Percentiles rank a stretch among this genome's conserved stretches.
phyloP scores from a whole-genome alignment of 2,888 invertebrate genomes.

The Esperia sulphurella region DNA sequence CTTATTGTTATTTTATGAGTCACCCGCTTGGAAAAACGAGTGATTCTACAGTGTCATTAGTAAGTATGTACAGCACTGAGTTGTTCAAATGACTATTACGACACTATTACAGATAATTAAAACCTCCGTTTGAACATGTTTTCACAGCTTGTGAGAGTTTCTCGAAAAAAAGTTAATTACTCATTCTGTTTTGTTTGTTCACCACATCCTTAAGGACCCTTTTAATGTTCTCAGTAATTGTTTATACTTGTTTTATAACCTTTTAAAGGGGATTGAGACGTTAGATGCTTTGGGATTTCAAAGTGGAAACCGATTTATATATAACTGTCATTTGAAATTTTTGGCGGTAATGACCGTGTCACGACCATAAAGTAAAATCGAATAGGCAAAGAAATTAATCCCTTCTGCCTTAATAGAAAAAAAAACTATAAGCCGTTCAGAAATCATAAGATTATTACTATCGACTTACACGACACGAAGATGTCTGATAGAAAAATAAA shows the following conservation, averaged over 20 bases:
- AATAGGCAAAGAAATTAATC: not conserved
- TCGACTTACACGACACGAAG: slow-evolving; percentile 25
- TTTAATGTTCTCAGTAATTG: slow-evolving; percentile 18
- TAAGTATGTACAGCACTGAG: too few relatives aligned
- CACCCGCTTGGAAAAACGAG: not conserved
- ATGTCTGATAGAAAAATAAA: slow-evolving; percentile 43
- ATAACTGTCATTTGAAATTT: not conserved
- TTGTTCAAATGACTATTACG: not conserved
- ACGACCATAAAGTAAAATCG: not conserved
- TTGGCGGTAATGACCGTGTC: not conserved
- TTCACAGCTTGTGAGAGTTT: slow-evolving; percentile 11
- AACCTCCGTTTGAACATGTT: slow-evolving; percentile 7
- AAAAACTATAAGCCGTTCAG: slow-evolving; percentile 12
- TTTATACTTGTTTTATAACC: slow-evolving; percentile 10
- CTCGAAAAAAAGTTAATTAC: slow-evolving; percentile 8
- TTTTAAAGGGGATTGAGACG: slow-evolving; percentile 9
- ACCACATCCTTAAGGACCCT: slow-evolving; percentile 17
- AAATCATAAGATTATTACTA: slow-evolving; percentile 21
- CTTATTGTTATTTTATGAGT: too few relatives aligned
- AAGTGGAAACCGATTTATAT: not conserved
- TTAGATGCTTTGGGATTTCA: slow-evolving; percentile 1
- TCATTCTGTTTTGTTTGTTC: slow-evolving; percentile 7
- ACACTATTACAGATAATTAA: not conserved
- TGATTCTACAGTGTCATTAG: not conserved
- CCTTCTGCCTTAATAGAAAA: slow-evolving; percentile 1